Base-by-base conservation (phyloP, 1,140 invertebrate species). In the Drosophila pachea region DNA sequence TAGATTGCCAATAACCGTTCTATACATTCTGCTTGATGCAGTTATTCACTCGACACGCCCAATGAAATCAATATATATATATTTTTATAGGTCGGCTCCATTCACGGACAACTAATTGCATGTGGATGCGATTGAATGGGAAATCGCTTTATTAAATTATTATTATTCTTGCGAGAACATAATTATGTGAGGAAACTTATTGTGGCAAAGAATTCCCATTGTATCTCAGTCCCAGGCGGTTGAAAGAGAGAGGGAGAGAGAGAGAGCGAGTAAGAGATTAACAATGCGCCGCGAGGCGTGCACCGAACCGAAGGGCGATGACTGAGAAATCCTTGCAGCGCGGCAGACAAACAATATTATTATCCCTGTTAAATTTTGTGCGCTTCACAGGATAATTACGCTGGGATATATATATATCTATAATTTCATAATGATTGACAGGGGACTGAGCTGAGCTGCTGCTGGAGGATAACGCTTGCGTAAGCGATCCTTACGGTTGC, bases 371-470 rank as follows among this genome's bases (percentile, higher is more conserved):
- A 61, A 55, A 83, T 78, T 68, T 67, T 63, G 65, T 75, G 64
- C 72, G 79, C 64, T 67, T 69, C 64, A 48, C 56, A 68, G 78
- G 79, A 84, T 75, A 78, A 64, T 22, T 22, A 74, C 71, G 68
- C 78, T 50, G 31, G 45, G 56, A 14, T 43, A 43, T 12, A 7
- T 43, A 12, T 42, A 43, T 43, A 43, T 68, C 66, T 52, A 52
- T 61, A 60, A 82, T 67, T 78, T 69, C 72, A 70, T 63, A 55
- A 83, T 82, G 78, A 82, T 82, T 82, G 78, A 71, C 78, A 78
- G 79, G 68, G 12, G 29, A n/a, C 29, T 45, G 12, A 35, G 62
- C 66, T 78, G 55, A 60, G 40, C 40, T 16, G 32, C 49, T 16
- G 59, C 74, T 35, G 49, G n/a, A 29, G 40, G 36, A 56, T 45